Evolutionary conservation across 2,797 vertebrate genomes (phyloP).

Genomic region (Sitta carolinensis): DNA sequence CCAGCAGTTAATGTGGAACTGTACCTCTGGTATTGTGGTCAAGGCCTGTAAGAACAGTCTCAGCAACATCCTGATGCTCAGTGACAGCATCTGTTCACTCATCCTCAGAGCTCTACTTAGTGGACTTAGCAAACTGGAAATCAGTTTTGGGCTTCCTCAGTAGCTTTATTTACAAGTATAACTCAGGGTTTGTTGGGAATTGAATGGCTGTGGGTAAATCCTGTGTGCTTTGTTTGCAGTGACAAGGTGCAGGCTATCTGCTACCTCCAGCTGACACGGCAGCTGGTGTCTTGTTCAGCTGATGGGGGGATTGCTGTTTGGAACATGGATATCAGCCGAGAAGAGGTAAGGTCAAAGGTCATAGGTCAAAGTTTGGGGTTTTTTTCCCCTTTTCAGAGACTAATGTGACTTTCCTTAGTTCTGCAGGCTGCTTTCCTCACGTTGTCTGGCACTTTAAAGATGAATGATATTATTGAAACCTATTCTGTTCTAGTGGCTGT

Average conservation of each 20-base stretch:
- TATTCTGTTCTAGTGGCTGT: not conserved
- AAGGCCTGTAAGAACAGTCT: not conserved
- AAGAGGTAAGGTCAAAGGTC: conserved; percentile 82
- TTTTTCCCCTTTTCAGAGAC: not conserved
- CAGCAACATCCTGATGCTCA: not conserved
- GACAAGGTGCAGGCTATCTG: conserved; percentile 93
- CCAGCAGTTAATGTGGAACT: not conserved
- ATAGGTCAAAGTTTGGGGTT: not conserved
- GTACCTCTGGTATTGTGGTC: not conserved
- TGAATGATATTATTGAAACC: not conserved
- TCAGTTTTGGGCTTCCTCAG: not conserved
- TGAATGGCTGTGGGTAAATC: not conserved
- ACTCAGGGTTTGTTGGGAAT: not conserved
- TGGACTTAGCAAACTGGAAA: not conserved
- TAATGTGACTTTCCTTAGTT: not conserved
- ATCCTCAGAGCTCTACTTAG: not conserved
- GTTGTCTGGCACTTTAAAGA: not conserved
- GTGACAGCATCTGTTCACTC: not conserved
- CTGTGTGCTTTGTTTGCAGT: conserved; percentile 69
- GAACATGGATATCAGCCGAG: conserved; percentile 95
- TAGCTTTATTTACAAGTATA: not conserved
- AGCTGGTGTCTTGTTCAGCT: conserved; percentile 91
- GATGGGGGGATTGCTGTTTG: conserved; percentile 96
- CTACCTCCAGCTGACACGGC: conserved; percentile 89
- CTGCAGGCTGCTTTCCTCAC: not conserved